These are phyloP conservation scores for Atrichornis clamosus DNA, from an alignment of 2,113 vertebrate genomes.

Conservation along the genomic window DNA sequence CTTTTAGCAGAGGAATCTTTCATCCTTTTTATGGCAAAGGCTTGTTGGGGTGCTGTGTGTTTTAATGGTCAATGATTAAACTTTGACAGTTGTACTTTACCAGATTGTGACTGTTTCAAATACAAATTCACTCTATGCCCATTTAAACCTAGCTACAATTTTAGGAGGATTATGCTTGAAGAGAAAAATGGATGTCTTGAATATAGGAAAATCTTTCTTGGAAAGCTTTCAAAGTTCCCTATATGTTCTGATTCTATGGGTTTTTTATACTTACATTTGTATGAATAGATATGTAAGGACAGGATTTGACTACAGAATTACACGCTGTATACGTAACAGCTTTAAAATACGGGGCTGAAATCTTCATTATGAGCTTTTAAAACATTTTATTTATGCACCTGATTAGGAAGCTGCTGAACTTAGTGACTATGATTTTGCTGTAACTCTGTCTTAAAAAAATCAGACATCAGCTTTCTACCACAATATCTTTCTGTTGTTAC, in stretches of 20 bases:
- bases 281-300: background rate
- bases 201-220: background rate
- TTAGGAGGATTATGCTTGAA: background rate
- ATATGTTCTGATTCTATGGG: background rate
- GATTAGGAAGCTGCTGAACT: background rate
- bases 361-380: background rate
- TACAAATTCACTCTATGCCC: background rate
- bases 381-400: background rate
- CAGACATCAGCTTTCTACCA: background rate
- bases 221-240: background rate
- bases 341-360: background rate
- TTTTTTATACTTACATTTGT: background rate
- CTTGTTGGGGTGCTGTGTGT: background rate
- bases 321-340: background rate
- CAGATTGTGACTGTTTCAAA: background rate
- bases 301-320: background rate
- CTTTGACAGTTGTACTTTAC: background rate
- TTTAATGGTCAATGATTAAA: background rate
- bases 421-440: background rate
- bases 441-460: background rate
- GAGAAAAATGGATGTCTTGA: background rate
- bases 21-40: background rate
- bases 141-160: background rate
- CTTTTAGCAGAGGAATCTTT: background rate
- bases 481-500: background rate